These are phyloP conservation scores for Sebastes hubbsi DNA, from an alignment of 2,797 vertebrate genomes.

Conservation along the genomic window DNA sequence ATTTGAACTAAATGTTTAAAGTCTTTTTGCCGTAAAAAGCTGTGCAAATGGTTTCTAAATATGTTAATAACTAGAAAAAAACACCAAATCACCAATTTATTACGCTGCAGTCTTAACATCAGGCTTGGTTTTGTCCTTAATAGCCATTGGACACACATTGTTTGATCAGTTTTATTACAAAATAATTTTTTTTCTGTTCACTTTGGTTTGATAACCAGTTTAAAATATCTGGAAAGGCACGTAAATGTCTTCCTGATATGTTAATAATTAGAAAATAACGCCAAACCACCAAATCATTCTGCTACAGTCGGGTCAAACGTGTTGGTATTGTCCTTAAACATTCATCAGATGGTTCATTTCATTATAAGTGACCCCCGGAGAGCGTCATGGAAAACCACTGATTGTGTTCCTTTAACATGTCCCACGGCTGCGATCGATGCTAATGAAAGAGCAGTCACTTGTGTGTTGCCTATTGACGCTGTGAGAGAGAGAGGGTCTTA, in stretches of 20 bases:
- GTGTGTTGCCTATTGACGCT: slow-evolving; percentile 21
- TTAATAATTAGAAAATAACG: neutral
- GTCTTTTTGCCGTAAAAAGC: neutral
- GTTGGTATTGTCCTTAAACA: slow-evolving; percentile 3
- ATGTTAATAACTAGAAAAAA: neutral
- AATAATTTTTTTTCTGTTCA: neutral
- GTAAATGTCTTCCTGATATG: neutral
- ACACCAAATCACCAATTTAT: neutral
- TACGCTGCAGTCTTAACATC: neutral
- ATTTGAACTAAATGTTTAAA: neutral
- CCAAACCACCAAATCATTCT: neutral
- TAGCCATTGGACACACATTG: neutral
- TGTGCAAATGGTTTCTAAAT: neutral
- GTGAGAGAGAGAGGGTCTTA: slow-evolving; percentile 23
- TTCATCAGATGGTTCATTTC: slow-evolving; percentile 7
- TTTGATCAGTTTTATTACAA: neutral
- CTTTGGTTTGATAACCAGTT: neutral
- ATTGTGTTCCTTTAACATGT: slow-evolving; percentile 24
- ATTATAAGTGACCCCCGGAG: neutral
- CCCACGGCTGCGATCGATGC: slow-evolving; percentile 28
- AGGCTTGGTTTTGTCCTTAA: neutral
- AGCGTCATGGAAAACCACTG: slow-evolving; percentile 21
- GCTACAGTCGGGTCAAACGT: neutral
- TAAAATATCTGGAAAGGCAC: neutral
- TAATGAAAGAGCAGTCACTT: slow-evolving; percentile 27